A percentile compares a stretch with the other conserved stretches of the same genome.
Evolutionary conservation across 1,140 invertebrate genomes (phyloP).

Genomic region (Leptinotarsa defecta): DNA sequence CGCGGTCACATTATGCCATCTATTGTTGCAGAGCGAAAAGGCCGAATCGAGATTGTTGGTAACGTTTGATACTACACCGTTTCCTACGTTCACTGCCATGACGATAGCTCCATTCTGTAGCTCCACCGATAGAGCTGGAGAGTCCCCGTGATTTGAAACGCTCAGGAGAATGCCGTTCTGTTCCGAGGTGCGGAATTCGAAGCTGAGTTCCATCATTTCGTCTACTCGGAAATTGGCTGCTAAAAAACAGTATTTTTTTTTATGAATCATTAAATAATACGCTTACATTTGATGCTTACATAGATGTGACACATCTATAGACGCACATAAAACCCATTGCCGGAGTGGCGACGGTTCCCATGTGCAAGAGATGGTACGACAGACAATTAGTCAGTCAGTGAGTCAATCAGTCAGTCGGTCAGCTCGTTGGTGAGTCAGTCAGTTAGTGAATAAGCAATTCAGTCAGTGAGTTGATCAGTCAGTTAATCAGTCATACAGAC

Average conservation of each 20-base stretch:
- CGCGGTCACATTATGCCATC: conserved; percentile 83
- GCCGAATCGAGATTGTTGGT: conserved; percentile 65
- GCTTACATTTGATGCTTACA: no score
- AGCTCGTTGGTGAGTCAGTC: no score
- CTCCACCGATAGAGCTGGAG: conserved; percentile 75
- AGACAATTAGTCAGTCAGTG: no score
- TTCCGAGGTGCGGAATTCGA: conserved; percentile 85
- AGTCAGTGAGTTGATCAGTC: no score
- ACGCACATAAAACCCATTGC: no score
- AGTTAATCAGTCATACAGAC: no score
- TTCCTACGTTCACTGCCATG: conserved; percentile 71
- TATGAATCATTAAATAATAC: no score
- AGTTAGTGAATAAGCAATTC: no score
- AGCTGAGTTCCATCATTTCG: conserved; percentile 69
- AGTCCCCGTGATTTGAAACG: conserved; percentile 65
- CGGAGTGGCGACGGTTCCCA: no score
- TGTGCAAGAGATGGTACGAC: no score
- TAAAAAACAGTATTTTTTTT: conserved; percentile 46
- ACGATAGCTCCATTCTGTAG: conserved; percentile 77
- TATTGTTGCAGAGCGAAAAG: conserved; percentile 79
- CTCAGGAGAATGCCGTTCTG: conserved; percentile 79
- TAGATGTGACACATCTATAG: no score
- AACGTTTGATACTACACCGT: conserved; percentile 65
- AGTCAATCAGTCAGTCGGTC: no score
- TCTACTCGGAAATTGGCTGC: conserved; percentile 73